Evolutionary conservation across 1,140 invertebrate genomes (phyloP).

Genomic region (Aphis craccivora): DNA sequence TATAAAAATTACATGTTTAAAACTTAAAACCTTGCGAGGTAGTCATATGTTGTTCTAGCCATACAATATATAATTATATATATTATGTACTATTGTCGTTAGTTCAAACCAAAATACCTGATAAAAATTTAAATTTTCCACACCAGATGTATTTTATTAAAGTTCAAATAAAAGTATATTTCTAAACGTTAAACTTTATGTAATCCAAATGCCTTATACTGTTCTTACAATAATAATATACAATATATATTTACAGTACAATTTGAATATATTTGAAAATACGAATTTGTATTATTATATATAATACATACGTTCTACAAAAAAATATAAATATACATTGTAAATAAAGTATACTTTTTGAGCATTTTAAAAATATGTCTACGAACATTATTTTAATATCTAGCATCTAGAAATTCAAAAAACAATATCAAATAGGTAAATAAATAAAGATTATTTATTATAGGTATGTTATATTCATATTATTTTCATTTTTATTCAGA

Average conservation of each 20-base stretch:
- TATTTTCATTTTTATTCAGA: no score
- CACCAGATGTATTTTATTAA: neutral
- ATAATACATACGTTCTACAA: neutral
- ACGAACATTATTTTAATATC: neutral
- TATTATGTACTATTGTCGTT: neutral
- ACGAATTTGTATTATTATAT: neutral
- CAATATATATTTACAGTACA: neutral
- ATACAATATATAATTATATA: neutral
- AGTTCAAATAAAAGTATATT: neutral
- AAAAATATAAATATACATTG: neutral
- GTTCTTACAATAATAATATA: neutral
- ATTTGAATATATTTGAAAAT: slow-evolving; percentile 20
- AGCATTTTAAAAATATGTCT: neutral
- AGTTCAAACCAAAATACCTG: neutral
- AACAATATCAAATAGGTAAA: neutral
- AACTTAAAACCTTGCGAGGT: neutral
- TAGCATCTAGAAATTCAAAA: neutral
- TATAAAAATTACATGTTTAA: no score
- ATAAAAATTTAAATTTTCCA: neutral
- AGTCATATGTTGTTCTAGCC: neutral
- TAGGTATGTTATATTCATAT: no score
- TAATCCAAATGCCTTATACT: neutral
- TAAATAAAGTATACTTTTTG: neutral
- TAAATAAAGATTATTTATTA: no score
- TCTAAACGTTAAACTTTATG: neutral